phyloP scores from a whole-genome alignment of 2,888 invertebrate species.

The Leucophenga maculata region DNA sequence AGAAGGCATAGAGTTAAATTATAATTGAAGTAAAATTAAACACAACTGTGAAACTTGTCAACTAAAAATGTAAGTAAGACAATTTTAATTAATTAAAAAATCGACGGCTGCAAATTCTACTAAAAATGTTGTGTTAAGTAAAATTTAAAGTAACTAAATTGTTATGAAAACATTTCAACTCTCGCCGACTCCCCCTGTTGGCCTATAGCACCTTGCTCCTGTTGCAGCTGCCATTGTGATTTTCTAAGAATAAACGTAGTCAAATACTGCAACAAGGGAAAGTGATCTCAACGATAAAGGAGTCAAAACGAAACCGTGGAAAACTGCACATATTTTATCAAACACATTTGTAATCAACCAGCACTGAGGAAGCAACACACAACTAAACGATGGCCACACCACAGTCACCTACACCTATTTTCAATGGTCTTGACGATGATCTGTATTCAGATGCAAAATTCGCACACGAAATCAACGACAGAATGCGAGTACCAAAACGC shows the following conservation, averaged over 20 bases:
- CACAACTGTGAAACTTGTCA: slow-evolving; percentile 32
- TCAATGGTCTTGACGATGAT: slow-evolving; percentile 80
- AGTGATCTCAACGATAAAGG: background rate
- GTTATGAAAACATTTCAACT: slow-evolving; percentile 58
- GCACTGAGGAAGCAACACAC: background rate
- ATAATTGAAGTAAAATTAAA: slow-evolving; percentile 32
- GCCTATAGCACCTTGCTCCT: slow-evolving; percentile 18
- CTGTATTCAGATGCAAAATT: slow-evolving; percentile 75
- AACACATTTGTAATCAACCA: too few relatives aligned
- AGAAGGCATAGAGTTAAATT: slow-evolving; percentile 30
- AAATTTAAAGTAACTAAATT: slow-evolving; percentile 53
- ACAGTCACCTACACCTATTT: slow-evolving; percentile 76
- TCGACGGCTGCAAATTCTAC: slow-evolving; percentile 12
- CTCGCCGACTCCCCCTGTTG: slow-evolving; percentile 39
- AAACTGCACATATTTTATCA: too few relatives aligned
- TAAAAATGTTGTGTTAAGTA: slow-evolving; percentile 50
- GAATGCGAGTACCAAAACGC: slow-evolving; percentile 86
- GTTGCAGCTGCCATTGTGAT: slow-evolving; percentile 24
- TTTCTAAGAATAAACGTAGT: slow-evolving; percentile 1
- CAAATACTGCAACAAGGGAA: slow-evolving; percentile 6
- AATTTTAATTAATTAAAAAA: slow-evolving; percentile 17
- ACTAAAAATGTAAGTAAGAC: slow-evolving; percentile 52
- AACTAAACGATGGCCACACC: slow-evolving; percentile 75
- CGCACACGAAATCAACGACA: slow-evolving; percentile 84
- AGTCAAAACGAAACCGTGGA: background rate